These are phyloP conservation scores for Zaprionus ornatus DNA, from an alignment of 1,140 invertebrate genomes.

Conservation along the genomic window DNA sequence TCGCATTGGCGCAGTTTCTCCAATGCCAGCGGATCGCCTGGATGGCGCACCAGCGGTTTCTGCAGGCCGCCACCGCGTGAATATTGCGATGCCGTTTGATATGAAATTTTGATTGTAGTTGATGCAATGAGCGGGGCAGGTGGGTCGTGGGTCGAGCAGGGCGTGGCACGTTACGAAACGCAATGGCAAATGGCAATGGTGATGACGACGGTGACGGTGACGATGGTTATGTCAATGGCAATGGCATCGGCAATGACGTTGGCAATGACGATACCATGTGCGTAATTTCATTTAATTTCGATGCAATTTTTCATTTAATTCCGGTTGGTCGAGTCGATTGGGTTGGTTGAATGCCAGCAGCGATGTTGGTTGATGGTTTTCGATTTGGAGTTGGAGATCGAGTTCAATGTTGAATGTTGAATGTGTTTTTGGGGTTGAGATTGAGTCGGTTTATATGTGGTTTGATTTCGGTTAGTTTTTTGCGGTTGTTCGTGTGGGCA, in stretches of 20 bases:
- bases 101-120: constrained; percentile 68
- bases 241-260: constrained; percentile 30
- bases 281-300: constrained; percentile 80
- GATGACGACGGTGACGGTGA: constrained; percentile 34
- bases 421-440: constrained; percentile 33
- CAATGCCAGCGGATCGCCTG: constrained; percentile 89
- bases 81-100: constrained; percentile 80
- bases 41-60: constrained; percentile 94
- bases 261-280: constrained; percentile 61
- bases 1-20: constrained; percentile 95
- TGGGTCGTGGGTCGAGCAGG: background rate
- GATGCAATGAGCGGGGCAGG: constrained; percentile 52
- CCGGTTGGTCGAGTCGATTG: constrained; percentile 57
- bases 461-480: constrained; percentile 57
- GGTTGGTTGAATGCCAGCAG: constrained; percentile 59
- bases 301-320: constrained; percentile 77
- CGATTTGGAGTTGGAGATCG: constrained; percentile 39
- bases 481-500: constrained; percentile 57
- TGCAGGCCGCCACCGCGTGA: constrained; percentile 84
- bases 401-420: constrained; percentile 29
- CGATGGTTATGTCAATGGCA: constrained; percentile 38
- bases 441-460: constrained; percentile 63
- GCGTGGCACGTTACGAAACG: constrained; percentile 33
- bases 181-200: constrained; percentile 21
- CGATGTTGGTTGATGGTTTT: constrained; percentile 63